Evolutionary conservation across 2,888 invertebrate species (phyloP).

Genomic region (Gasteruption jaculator): DNA sequence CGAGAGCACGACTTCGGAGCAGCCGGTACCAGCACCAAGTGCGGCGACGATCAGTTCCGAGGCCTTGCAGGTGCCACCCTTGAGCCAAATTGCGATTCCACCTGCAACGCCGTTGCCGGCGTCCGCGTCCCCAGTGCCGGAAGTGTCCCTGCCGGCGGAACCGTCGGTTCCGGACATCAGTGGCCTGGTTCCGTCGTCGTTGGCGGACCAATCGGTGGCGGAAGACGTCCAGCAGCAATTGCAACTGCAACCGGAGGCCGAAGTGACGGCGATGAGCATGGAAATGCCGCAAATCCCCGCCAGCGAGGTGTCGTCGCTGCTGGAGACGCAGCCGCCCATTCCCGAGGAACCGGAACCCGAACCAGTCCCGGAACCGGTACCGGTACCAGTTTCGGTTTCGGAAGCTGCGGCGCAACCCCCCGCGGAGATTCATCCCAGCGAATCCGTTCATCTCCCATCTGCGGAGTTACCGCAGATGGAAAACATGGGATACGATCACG

Average conservation of each 20-base stretch:
- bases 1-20: no score
- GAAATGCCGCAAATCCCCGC: constrained; percentile 46
- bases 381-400: constrained; percentile 38
- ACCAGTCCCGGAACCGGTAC: constrained; percentile 49
- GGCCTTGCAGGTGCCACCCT: constrained; percentile 28
- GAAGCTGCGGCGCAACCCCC: constrained; percentile 44
- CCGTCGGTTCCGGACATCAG: constrained; percentile 40
- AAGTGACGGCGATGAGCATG: constrained; percentile 39
- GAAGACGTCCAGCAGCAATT: constrained; percentile 37
- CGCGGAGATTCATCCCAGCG: constrained; percentile 34
- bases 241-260: constrained; percentile 46
- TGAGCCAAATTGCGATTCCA: no score
- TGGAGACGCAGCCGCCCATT: constrained; percentile 39
- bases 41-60: constrained; percentile 33
- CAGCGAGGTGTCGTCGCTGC: constrained; percentile 37
- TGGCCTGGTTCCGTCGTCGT: constrained; percentile 38
- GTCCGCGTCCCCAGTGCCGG: constrained; percentile 37
- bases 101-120: constrained; percentile 29
- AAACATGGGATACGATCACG: constrained; percentile 62
- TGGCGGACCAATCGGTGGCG: no score
- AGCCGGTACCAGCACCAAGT: constrained; percentile 40
- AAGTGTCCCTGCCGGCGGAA: constrained; percentile 39
- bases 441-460: constrained; percentile 14
- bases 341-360: constrained; percentile 56
- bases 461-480: constrained; percentile 55